These are phyloP conservation scores for Oplegnathus fasciatus DNA, from an alignment of 2,113 vertebrate species.

Conservation along the genomic window DNA sequence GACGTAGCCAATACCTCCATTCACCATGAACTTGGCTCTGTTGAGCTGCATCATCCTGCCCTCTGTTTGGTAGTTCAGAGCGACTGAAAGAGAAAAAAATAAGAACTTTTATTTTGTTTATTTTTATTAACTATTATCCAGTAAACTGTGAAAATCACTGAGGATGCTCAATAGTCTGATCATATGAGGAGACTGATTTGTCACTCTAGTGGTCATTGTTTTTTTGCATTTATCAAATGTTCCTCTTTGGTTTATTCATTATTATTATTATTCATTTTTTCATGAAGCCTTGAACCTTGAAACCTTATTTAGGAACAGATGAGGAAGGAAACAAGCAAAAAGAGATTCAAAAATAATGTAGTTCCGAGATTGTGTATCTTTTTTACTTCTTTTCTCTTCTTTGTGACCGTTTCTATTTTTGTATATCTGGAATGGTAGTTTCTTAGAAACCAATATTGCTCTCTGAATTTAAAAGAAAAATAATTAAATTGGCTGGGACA, in stretches of 20 bases:
- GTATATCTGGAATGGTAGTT: background rate
- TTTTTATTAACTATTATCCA: no score
- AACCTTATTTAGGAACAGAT: conserved; percentile 4
- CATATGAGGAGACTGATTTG: background rate
- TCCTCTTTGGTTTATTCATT: background rate
- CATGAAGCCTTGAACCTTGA: background rate
- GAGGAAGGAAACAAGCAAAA: background rate
- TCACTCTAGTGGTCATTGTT: background rate
- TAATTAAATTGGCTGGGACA: background rate
- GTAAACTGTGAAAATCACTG: background rate
- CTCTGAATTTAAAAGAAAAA: background rate
- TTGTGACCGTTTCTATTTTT: conserved; percentile 13
- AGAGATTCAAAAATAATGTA: background rate
- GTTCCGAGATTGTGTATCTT: background rate
- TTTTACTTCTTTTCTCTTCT: background rate
- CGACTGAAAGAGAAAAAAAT: conserved; percentile 85
- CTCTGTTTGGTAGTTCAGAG: conserved; percentile 97
- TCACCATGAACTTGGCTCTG: conserved; percentile 95
- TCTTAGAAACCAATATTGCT: background rate
- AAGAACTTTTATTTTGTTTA: background rate
- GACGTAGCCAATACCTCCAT: conserved; percentile 94
- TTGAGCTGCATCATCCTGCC: conserved; percentile 98
- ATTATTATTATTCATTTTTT: conserved; percentile 14
- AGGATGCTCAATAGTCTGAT: background rate
- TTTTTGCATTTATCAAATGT: conserved; percentile 2